Evolutionary conservation across 1,140 invertebrate species (phyloP).

Genomic region (Brachionus sp.): DNA sequence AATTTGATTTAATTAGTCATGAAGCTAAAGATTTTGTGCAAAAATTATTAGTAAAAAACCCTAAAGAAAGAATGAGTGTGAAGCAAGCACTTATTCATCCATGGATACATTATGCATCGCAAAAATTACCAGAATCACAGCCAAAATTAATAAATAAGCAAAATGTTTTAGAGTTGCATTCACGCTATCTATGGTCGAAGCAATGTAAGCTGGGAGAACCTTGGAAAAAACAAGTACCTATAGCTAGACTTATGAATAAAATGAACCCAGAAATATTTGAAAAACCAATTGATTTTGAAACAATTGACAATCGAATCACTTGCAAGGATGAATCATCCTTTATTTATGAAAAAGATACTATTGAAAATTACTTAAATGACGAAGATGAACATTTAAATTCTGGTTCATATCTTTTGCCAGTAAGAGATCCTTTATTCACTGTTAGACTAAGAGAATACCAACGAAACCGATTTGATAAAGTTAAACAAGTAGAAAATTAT

Average conservation of each 20-base stretch:
- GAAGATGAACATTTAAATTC: slow-evolving; percentile 40
- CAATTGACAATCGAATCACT: neutral
- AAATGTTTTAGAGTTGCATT: neutral
- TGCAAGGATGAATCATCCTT: neutral
- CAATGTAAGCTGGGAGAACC: neutral
- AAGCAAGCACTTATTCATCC: slow-evolving; percentile 75
- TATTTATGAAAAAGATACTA: neutral
- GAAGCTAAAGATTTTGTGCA: slow-evolving; percentile 82
- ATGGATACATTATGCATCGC: slow-evolving; percentile 67
- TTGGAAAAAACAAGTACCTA: slow-evolving; percentile 8
- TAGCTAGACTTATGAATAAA: neutral
- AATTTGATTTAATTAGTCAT: slow-evolving; percentile 66
- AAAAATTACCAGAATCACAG: neutral
- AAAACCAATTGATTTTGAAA: neutral
- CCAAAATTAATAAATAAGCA: neutral
- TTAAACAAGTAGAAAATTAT: neutral
- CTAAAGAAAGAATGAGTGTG: slow-evolving; percentile 72
- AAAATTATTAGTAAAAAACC: slow-evolving; percentile 69
- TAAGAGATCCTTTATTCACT: slow-evolving; percentile 46
- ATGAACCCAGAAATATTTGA: neutral
- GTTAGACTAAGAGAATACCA: slow-evolving; percentile 47
- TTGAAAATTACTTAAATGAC: neutral
- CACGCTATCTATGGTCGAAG: neutral
- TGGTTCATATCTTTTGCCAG: slow-evolving; percentile 48
- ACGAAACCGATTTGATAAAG: slow-evolving; percentile 21